These are phyloP conservation scores for Ctenochaetus hawaiiensis DNA, from an alignment of 2,797 vertebrate species.

Conservation along the genomic window DNA sequence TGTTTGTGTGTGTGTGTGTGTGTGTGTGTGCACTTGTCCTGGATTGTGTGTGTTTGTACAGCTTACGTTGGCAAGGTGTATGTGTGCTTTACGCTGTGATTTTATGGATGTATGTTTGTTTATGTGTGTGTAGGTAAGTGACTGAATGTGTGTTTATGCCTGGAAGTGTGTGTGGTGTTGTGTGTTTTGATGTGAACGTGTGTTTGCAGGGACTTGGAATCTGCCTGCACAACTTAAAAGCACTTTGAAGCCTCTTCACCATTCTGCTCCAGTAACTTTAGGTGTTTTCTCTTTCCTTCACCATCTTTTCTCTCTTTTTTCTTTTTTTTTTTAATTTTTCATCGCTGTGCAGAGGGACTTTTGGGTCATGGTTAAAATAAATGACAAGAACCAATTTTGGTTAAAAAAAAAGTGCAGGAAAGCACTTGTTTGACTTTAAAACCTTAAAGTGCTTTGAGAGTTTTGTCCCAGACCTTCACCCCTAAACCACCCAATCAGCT, in stretches of 20 bases:
- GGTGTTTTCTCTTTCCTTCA: slow-evolving; percentile 35
- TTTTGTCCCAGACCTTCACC: not conserved
- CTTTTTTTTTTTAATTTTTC: slow-evolving; percentile 30
- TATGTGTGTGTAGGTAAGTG: not conserved
- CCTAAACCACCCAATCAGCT: not conserved
- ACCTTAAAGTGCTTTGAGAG: slow-evolving; percentile 16
- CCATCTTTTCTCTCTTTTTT: slow-evolving; percentile 12
- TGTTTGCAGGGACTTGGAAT: slow-evolving; percentile 26
- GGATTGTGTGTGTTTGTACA: slow-evolving; percentile 14
- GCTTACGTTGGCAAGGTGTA: slow-evolving; percentile 9
- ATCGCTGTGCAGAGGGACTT: slow-evolving; percentile 50
- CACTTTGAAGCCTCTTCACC: slow-evolving; percentile 62
- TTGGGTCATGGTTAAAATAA: slow-evolving; percentile 64
- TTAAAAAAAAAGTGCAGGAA: slow-evolving; percentile 6
- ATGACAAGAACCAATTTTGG: slow-evolving; percentile 40
- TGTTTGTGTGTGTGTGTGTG: slow-evolving; percentile 13
- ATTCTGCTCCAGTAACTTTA: slow-evolving; percentile 71
- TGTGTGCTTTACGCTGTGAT: slow-evolving; percentile 22
- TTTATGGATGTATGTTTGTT: slow-evolving; percentile 35
- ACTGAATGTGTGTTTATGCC: slow-evolving; percentile 6
- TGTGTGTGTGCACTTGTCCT: not conserved
- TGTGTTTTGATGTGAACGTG: slow-evolving; percentile 13
- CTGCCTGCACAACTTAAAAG: slow-evolving; percentile 71
- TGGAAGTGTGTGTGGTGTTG: not conserved
- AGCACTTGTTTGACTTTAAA: slow-evolving; percentile 33